These are phyloP conservation scores for Cinclus mexicanus DNA, from an alignment of 2,113 vertebrate species.

Conservation along the genomic window DNA sequence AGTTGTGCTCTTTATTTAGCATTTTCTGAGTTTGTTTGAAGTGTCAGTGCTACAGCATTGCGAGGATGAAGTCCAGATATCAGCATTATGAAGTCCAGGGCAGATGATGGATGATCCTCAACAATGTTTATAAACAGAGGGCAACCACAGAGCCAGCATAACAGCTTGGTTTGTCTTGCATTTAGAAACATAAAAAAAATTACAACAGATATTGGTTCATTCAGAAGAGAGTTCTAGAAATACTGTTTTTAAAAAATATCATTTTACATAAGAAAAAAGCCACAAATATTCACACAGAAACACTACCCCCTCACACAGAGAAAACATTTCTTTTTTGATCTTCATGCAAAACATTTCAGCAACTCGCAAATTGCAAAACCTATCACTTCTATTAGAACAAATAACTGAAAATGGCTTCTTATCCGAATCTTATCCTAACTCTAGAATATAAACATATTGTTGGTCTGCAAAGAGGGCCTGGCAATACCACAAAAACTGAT, in stretches of 20 bases:
- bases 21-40: constrained; percentile 41
- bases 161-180: neutral
- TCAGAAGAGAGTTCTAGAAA: neutral
- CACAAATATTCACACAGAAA: neutral
- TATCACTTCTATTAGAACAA: neutral
- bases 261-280: neutral
- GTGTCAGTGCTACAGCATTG: neutral
- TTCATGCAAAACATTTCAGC: neutral
- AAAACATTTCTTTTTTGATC: neutral
- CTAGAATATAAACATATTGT: neutral
- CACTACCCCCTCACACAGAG: neutral
- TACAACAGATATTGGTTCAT: neutral
- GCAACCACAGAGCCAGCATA: neutral
- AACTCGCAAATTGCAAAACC: neutral
- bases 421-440: neutral
- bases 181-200: neutral
- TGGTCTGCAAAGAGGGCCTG: neutral
- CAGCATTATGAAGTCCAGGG: neutral
- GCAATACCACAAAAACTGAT: neutral
- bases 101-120: constrained; percentile 5
- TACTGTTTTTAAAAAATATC: neutral
- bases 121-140: neutral
- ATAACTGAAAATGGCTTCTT: neutral
- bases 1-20: neutral
- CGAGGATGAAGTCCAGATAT: constrained; percentile 46